Base-by-base conservation (phyloP, 2,888 invertebrate species). In the Drosophila anomelani region DNA sequence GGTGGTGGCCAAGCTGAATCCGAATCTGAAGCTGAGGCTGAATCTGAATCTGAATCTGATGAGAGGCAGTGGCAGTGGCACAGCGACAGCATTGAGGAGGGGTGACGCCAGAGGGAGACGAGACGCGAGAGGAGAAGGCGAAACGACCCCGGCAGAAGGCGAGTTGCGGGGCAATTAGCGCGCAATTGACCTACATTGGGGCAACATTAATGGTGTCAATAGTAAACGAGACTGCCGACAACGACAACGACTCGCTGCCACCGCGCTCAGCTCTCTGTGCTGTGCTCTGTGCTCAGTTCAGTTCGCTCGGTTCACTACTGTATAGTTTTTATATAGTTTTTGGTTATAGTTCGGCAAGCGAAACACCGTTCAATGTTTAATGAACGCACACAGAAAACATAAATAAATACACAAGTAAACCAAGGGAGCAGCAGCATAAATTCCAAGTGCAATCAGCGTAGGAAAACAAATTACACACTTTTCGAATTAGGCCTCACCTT, bases 111-210 rank as follows among this genome's bases (percentile, higher is more conserved):
- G 60, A 23, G 38, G n/a, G 38, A 17, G 39, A n/a, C 23, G 54
- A 23, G 54, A 12, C 26, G 26, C 10, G 51, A 20, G 51, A 20
- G 13, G 60, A 60, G 60, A 71, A 55, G 55, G 34, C 72, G 41
- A 69, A 69, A 68, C 75, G 74, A 77, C 77, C 76, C 77, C 76
- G 64, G 59, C 67, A 75, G 75, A 75, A 73, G 77, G 82, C 80
- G 79, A 85, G 85, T 87, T 63, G 88, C 88, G 82, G 88, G 86
- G 86, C 87, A 87, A 87, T 87, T 87, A 87, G 87, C 89, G 89
- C 86, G 89, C 90, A 87, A 89, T 87, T 87, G 87, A 87, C 87
- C 87, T 89, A 87, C 89, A 87, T 87, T 88, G 86, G 72, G 81
- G 80, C 86, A 83, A 79, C 88, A 85, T 86, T 87, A 88, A 88